These are phyloP conservation scores for Torymus tubicola DNA, from an alignment of 2,888 invertebrate species.

Conservation along the genomic window DNA sequence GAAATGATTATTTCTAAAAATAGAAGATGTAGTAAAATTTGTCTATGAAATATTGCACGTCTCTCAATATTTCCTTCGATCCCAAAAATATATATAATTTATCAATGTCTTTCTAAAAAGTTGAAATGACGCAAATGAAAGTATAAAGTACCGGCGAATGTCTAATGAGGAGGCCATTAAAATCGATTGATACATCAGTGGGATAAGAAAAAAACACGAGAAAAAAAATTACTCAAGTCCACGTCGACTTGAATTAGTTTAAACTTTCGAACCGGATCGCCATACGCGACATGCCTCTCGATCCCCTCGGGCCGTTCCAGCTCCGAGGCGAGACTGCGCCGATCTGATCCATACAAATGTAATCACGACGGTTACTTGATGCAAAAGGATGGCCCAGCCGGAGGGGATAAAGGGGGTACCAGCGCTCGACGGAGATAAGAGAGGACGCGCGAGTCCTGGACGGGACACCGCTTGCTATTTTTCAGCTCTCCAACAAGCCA, in stretches of 20 bases:
- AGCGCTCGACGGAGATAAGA: background rate
- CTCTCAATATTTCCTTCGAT: no score
- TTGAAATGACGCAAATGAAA: no score
- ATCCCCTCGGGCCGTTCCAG: constrained; percentile 16
- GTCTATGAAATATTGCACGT: no score
- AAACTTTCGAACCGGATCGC: background rate
- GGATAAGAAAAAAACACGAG: no score
- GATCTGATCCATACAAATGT: constrained; percentile 72
- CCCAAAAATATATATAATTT: no score
- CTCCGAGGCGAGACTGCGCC: constrained; percentile 11
- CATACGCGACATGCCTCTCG: constrained; percentile 1
- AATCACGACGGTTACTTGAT: constrained; percentile 65
- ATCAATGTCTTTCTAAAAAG: no score
- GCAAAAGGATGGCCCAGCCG: constrained; percentile 27
- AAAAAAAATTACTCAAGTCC: no score
- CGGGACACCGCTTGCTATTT: constrained; percentile 12
- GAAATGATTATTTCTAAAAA: no score
- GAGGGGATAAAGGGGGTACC: background rate
- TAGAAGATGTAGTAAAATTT: no score
- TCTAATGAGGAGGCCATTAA: no score
- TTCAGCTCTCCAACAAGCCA: background rate
- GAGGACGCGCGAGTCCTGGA: background rate
- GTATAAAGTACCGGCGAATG: no score
- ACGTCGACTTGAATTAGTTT: constrained; percentile 17
- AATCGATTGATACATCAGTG: no score